Conservation (phyloP, 1,140 invertebrate species). For the Zaprionus davidi region DNA sequence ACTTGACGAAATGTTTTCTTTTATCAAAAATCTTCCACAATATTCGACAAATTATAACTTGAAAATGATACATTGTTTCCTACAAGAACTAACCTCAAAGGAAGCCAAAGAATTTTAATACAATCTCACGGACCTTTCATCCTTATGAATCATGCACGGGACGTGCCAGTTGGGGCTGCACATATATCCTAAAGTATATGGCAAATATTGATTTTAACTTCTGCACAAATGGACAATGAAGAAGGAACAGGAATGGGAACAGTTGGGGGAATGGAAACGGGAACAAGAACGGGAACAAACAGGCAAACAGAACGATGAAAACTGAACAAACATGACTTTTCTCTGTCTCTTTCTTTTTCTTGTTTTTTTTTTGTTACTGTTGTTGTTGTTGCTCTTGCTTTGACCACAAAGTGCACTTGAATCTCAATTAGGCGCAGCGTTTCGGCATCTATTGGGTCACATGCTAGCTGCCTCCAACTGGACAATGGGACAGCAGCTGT, state of each 20-base stretch:
- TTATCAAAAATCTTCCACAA: too few relatives aligned
- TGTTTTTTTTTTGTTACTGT: neutral
- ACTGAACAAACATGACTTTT: slow-evolving; percentile 47
- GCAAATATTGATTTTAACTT: slow-evolving; percentile 70
- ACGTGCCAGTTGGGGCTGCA: neutral
- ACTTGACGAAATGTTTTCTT: too few relatives aligned
- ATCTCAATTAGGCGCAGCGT: slow-evolving; percentile 70
- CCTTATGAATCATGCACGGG: neutral
- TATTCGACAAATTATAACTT: too few relatives aligned
- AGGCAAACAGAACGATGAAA: slow-evolving; percentile 44
- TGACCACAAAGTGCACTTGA: slow-evolving; percentile 64
- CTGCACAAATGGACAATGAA: slow-evolving; percentile 42
- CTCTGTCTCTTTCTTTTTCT: slow-evolving; percentile 1
- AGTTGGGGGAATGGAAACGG: neutral
- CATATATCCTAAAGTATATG: slow-evolving; percentile 22
- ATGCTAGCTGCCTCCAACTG: slow-evolving; percentile 22
- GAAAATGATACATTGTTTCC: neutral
- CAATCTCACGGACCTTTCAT: neutral
- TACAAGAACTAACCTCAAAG: neutral
- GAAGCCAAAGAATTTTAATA: neutral
- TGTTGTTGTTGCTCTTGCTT: slow-evolving; percentile 28
- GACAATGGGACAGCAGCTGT: slow-evolving; percentile 36
- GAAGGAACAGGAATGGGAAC: slow-evolving; percentile 12
- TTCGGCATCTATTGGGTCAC: slow-evolving; percentile 51
- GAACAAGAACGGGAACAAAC: slow-evolving; percentile 22